Evolutionary conservation across 1,140 invertebrate species (phyloP), one percentile per base, ranked within the genome.

Genomic region (Penaeus vannamei): DNA sequence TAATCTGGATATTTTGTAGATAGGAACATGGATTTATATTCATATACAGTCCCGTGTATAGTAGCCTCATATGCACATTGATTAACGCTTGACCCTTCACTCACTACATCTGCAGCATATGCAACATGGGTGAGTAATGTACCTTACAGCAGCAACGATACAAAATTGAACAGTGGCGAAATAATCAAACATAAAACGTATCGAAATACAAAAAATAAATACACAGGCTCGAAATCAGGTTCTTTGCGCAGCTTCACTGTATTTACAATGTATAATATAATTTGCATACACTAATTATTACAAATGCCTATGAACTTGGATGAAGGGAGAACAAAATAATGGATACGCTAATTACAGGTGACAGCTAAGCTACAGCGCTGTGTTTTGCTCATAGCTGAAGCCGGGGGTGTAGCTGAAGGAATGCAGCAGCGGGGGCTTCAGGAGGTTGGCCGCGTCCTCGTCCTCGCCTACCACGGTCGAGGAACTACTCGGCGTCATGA

Each of bases 331-430:
- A 19, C 61, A 62, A 64, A 29, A n/a, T 14, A 84, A 2, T 22
- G 29, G 23, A 4, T 32, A 22, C 22, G 42, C 20, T 32, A 53
- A 36, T 3, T 79, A 61, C 22, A 42, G 82, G 17, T 32, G 62
- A 36, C 7, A 86, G 66, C 81, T 29, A 46, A 62, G 42, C 87
- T 89, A 89, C 81, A 89, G 87, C 42, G 87, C 87, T 22, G 87
- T 89, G 72, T 89, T 84, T 76, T 89, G 87, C 87, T 89, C 87
- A 85, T 84, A 89, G 23, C 61, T 89, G 87, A 84, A 89, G 82
- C 80, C 83, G 14, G 87, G 87, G 17, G 87, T 89, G 36, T 89
- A 89, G 42, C 87, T 89, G 87, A 89, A 89, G 82, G 87, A 89
- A 42, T 89, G 87, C 20, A 89, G 82, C 22, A 89, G 60, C 20